These are phyloP conservation scores for Geotria australis DNA, from an alignment of 2,797 vertebrate genomes.

Conservation along the genomic window DNA sequence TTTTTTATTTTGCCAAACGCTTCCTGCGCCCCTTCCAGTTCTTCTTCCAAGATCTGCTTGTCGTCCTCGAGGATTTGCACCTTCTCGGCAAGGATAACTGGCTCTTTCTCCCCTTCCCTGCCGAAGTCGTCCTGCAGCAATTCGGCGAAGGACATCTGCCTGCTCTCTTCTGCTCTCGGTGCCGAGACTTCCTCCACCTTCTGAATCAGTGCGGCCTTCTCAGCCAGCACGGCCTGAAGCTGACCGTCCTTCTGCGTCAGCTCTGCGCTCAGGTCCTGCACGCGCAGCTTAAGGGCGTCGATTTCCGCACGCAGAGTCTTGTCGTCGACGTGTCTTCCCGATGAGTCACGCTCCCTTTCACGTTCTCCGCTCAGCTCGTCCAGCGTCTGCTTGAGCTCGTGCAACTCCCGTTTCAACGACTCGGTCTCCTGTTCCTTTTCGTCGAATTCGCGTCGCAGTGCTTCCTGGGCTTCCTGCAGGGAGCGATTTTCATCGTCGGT, in stretches of 20 bases:
- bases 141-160: too few relatives aligned
- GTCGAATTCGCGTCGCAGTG: background rate
- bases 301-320: background rate
- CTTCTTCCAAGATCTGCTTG: slow-evolving; percentile 18
- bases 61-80: slow-evolving; percentile 18
- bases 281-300: background rate
- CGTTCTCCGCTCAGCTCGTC: background rate
- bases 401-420: slow-evolving; percentile 15
- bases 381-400: background rate
- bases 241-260: background rate
- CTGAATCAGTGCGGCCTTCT: background rate
- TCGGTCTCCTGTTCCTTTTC: slow-evolving; percentile 12
- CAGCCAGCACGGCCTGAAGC: background rate
- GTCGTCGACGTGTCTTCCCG: background rate
- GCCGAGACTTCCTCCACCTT: background rate
- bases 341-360: too few relatives aligned
- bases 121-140: too few relatives aligned
- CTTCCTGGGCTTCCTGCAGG: background rate
- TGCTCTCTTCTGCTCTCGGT: too few relatives aligned
- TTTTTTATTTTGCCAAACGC: slow-evolving; percentile 8
- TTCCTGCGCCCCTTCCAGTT: slow-evolving; percentile 12
- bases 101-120: background rate
- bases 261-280: background rate
- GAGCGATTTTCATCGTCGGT: background rate
- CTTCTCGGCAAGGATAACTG: slow-evolving; percentile 13